Base-by-base conservation (phyloP, 2,113 vertebrate genomes). In the Ochotona curzoniae region DNA sequence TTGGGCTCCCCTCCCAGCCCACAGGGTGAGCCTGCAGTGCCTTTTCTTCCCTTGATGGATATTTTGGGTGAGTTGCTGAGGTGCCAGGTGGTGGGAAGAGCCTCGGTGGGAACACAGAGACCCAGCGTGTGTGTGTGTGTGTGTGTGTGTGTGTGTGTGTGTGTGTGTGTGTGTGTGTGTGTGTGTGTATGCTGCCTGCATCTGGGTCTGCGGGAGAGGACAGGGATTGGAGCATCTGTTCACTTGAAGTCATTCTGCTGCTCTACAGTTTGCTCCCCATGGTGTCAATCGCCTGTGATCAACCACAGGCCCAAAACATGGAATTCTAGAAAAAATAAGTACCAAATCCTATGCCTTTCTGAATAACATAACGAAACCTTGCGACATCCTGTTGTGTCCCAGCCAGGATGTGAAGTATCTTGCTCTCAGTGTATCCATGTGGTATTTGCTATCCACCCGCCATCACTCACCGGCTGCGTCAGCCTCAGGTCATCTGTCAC, bases 21-120 rank as follows among this genome's bases (percentile, higher is more conserved):
- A n/a, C 26, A 5, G 51, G 26, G 35, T 60, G 10, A 60, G n/a
- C 51, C 25, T 35, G 60, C 64, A 66, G 47, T 49, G 38, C 14
- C 4, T 89, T 95, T 83, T 64, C 44, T 90, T 82, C 44, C 84
- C 23, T 70, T 86, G 32, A 47, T n/a, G 67, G 35, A 70, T 88
- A 44, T 44, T 44, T 32, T 11, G 23, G n/a, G 28, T 75, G 38
- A 61, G 4, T 60, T 15, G 79, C 5, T n/a, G 20, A 25, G 6
- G 10, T 60, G 1, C 7, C 12, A n/a, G 47, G n/a, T 49, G 32
- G 38, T 81, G 32, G 15, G 21, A 66, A 35, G 30, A 8, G 13
- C 28, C 17, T 8, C 44, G 10, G 4, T 25, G 28, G 26, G 44
- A 49, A 17, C 21, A 21, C 32, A 78, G 47, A 85, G 38, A 82